phyloP scores from a whole-genome alignment of 2,888 invertebrate species.

The Drosophila gaucha region DNA sequence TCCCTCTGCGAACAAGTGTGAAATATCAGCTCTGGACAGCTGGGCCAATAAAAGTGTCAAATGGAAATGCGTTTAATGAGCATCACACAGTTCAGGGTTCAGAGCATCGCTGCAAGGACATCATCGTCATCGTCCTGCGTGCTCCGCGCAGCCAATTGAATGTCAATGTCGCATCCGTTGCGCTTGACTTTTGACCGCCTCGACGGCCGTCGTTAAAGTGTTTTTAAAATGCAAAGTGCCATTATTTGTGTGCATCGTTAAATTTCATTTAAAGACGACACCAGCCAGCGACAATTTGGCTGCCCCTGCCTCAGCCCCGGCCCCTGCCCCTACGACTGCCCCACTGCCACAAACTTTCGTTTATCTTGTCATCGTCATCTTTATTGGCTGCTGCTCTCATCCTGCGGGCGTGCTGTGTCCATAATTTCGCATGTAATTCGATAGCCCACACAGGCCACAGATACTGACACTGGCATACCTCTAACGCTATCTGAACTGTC shows the following conservation, averaged over 20 bases:
- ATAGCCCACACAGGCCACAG: slow-evolving; percentile 52
- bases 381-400: slow-evolving; percentile 64
- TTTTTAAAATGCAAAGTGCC: slow-evolving; percentile 77
- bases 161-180: slow-evolving; percentile 60
- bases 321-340: background rate
- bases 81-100: slow-evolving; percentile 42
- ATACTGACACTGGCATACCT: slow-evolving; percentile 19
- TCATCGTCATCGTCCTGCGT: slow-evolving; percentile 6
- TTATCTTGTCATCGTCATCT: slow-evolving; percentile 70
- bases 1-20: slow-evolving; percentile 42
- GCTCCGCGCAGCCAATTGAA: slow-evolving; percentile 53
- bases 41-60: slow-evolving; percentile 79
- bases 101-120: slow-evolving; percentile 15
- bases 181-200: slow-evolving; percentile 55
- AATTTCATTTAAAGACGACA: slow-evolving; percentile 74
- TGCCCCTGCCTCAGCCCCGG: background rate
- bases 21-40: slow-evolving; percentile 61
- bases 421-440: slow-evolving; percentile 71
- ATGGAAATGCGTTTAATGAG: slow-evolving; percentile 75
- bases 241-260: slow-evolving; percentile 76
- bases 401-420: slow-evolving; percentile 62
- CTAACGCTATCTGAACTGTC: slow-evolving; percentile 33
- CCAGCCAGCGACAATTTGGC: slow-evolving; percentile 18
- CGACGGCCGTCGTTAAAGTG: slow-evolving; percentile 55
- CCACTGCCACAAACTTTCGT: slow-evolving; percentile 38